phyloP scores from a whole-genome alignment of 2,888 invertebrate species.

The Orchesellides sinensis region DNA sequence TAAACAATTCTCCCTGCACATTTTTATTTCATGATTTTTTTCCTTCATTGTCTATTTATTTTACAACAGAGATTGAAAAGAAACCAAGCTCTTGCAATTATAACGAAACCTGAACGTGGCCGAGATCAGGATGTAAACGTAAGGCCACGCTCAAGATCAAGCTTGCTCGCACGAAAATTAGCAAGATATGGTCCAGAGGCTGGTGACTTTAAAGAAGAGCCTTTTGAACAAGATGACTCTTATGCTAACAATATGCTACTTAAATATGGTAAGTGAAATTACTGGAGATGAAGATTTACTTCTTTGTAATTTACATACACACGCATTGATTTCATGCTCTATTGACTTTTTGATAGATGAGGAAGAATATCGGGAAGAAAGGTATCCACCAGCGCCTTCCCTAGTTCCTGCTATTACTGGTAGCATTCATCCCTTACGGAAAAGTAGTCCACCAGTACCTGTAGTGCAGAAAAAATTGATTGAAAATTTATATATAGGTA shows the following conservation, averaged over 20 bases:
- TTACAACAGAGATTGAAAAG: constrained; percentile 2
- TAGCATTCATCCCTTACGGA: not conserved
- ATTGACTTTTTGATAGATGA: not conserved
- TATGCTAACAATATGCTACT: not conserved
- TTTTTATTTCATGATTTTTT: too few species aligned
- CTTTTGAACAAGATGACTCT: not conserved
- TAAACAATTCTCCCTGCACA: too few species aligned
- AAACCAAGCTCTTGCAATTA: constrained; percentile 18
- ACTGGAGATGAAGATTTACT: not conserved
- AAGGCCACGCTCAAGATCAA: constrained; percentile 38
- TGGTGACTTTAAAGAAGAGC: constrained; percentile 24
- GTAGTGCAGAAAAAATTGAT: constrained; percentile 37
- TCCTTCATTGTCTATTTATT: too few species aligned
- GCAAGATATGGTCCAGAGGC: constrained; percentile 23
- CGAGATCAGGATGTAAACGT: not conserved
- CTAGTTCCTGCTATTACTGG: not conserved
- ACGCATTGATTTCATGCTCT: not conserved
- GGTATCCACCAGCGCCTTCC: not conserved
- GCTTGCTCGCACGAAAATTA: constrained; percentile 27
- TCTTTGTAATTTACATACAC: too few species aligned
- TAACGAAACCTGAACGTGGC: not conserved
- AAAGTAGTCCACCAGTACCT: constrained; percentile 39
- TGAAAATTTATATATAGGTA: constrained; percentile 17
- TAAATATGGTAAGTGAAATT: not conserved
- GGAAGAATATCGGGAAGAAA: not conserved